Base-by-base conservation (phyloP, 2,797 vertebrate species). In the Phoeniculus purpureus region DNA sequence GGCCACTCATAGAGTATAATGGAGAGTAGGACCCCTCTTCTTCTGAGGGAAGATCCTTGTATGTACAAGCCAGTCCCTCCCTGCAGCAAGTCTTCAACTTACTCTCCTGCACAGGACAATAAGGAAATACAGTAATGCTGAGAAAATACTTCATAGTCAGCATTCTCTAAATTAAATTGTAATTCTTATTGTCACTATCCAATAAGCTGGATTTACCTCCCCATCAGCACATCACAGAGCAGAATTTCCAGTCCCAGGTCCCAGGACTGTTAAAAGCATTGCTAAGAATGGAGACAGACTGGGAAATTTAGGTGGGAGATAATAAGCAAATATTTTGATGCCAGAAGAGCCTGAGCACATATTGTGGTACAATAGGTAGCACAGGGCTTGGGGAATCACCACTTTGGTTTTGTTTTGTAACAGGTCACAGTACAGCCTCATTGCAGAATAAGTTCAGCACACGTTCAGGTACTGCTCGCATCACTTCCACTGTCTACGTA, bases 1-100 rank as follows among this genome's bases (percentile, higher is more conserved):
- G 45, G n/a, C 43, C 47, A 29, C 29, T 0, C 0, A 19, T 2
- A 52, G 34, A 50, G 20, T 20, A 23, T 58, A 65, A 68, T 0
- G 2, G 92, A 75, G 32, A 89, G 59, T 16, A 64, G 34, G 47
- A 65, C 26, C 1, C 0, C 27, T 76, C 29, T 25, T 65, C 27
- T 77, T 65, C n/a, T 51, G 59, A 51, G 43, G 12, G 8, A 70
- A 55, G 50, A 34, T 65, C 65, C 2, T 3, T 2, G 0, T 27
- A 11, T 7, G 4, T 55, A n/a, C 26, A 31, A 54, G 23, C 43
- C 72, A 51, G 43, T 68, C 61, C 45, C 16, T 48, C 26, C 64
- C 32, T 79, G 29, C 45, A 66, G 37, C 22, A 72, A 26, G 12
- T 64, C 60, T 88, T 87, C 78, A 88, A 21, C 21, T 67, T 50